These are phyloP conservation scores for Colossoma macropomum DNA, from an alignment of 2,113 vertebrate genomes.

Conservation along the genomic window DNA sequence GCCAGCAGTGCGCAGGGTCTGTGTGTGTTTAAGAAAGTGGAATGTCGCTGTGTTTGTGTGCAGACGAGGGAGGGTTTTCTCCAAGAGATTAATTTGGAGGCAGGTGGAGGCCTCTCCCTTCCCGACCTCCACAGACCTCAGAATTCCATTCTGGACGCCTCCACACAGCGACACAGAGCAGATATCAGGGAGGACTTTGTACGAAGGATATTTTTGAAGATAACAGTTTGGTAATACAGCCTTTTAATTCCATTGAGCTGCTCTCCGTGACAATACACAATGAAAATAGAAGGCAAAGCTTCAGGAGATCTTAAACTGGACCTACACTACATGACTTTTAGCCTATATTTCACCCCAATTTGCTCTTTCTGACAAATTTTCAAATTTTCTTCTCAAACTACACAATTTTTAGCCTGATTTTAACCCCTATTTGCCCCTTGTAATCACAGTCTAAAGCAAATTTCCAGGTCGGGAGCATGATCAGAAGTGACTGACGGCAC, in stretches of 20 bases:
- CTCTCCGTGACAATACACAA: background rate
- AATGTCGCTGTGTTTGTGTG: slow-evolving; percentile 17
- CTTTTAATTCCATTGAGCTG: background rate
- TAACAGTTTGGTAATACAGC: slow-evolving; percentile 5
- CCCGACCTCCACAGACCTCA: slow-evolving; percentile 11
- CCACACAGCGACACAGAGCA: slow-evolving; percentile 2
- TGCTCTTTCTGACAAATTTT: too few species aligned
- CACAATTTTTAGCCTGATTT: too few species aligned
- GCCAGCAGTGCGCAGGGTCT: slow-evolving; percentile 2
- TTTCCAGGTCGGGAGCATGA: too few species aligned
- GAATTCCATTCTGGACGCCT: slow-evolving; percentile 4
- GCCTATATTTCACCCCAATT: too few species aligned
- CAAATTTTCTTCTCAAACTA: too few species aligned
- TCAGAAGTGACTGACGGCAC: too few species aligned
- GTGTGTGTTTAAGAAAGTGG: slow-evolving; percentile 10
- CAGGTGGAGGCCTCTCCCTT: slow-evolving; percentile 39
- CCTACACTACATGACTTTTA: background rate
- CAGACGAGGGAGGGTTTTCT: slow-evolving; percentile 2
- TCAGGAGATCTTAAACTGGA: background rate
- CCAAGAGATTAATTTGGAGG: slow-evolving; percentile 39
- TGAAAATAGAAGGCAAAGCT: background rate
- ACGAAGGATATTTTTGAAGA: background rate
- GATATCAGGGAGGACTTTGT: background rate
- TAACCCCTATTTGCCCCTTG: too few species aligned
- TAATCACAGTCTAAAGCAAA: too few species aligned